Evolutionary conservation across 2,113 vertebrate species (phyloP).

Genomic region (Pantherophis guttatus): DNA sequence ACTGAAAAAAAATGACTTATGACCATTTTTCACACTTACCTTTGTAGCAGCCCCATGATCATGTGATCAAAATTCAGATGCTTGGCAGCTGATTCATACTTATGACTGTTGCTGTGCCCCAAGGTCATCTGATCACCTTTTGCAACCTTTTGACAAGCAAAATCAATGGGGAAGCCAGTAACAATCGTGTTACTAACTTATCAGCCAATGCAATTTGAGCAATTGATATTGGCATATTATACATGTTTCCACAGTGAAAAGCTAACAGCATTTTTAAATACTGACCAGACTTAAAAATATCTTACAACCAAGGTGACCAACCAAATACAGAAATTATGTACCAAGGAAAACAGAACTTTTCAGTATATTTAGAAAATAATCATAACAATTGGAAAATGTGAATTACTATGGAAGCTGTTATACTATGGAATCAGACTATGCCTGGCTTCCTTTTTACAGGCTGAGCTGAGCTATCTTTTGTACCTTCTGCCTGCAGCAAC

Average conservation of each 20-base stretch:
- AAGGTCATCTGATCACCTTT: too few relatives aligned
- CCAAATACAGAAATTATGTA: neutral
- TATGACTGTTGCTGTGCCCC: too few relatives aligned
- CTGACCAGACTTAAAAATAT: neutral
- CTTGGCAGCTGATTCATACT: too few relatives aligned
- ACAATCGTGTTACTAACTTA: too few relatives aligned
- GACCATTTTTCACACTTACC: too few relatives aligned
- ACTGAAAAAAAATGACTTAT: too few relatives aligned
- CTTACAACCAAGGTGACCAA: neutral
- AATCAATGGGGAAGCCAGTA: too few relatives aligned
- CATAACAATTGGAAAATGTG: neutral
- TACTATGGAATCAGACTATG: neutral
- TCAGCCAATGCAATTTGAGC: neutral
- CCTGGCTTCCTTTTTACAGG: neutral
- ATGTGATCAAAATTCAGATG: too few relatives aligned
- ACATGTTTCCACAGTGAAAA: neutral
- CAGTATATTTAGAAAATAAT: neutral
- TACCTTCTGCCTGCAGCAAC: neutral
- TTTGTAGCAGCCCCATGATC: too few relatives aligned
- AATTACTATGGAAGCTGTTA: neutral
- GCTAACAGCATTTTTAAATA: neutral
- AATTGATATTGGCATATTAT: neutral
- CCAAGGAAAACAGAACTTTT: neutral
- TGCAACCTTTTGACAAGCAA: too few relatives aligned
- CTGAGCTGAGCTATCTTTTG: too few relatives aligned